These are phyloP conservation scores for Danionella cerebrum DNA, from an alignment of 2,113 vertebrate genomes.

Conservation along the genomic window DNA sequence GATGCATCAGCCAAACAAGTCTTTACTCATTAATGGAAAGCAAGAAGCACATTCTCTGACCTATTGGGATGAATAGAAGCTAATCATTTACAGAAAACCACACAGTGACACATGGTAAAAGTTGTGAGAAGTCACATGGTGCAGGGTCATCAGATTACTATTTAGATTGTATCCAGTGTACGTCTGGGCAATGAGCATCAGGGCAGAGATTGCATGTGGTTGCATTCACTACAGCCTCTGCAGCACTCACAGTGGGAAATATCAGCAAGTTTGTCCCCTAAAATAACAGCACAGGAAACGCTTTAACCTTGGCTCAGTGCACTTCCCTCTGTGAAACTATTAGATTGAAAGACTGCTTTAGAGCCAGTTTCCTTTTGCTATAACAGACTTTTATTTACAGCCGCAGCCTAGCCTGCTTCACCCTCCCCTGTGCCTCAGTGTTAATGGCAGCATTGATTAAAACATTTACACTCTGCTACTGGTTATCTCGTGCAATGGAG, in stretches of 20 bases:
- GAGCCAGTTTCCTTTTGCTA: conserved; percentile 7
- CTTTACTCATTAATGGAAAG: conserved; percentile 11
- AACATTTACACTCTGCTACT: conserved; percentile 9
- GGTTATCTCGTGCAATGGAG: conserved; percentile 14
- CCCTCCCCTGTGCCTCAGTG: background rate
- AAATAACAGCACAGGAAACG: conserved; percentile 9
- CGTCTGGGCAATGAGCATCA: background rate
- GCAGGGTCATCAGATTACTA: background rate
- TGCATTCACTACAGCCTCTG: background rate
- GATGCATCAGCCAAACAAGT: conserved; percentile 20
- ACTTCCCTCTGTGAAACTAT: conserved; percentile 9
- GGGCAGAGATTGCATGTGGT: background rate
- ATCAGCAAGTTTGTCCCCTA: background rate
- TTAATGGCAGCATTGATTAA: conserved; percentile 23
- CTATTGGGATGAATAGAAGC: background rate
- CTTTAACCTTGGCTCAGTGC: conserved; percentile 15
- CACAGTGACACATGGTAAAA: conserved; percentile 6
- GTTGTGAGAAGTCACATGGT: background rate
- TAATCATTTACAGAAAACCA: background rate
- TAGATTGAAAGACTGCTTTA: background rate
- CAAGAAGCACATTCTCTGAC: background rate
- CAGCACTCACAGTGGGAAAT: conserved; percentile 8
- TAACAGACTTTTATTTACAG: conserved; percentile 15
- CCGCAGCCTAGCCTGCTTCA: conserved; percentile 7
- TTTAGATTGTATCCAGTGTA: conserved; percentile 1